A percentile compares a stretch with the other conserved stretches of the same genome.
Conservation (phyloP, 1,140 invertebrate species). For the Aphelinus certus region DNA sequence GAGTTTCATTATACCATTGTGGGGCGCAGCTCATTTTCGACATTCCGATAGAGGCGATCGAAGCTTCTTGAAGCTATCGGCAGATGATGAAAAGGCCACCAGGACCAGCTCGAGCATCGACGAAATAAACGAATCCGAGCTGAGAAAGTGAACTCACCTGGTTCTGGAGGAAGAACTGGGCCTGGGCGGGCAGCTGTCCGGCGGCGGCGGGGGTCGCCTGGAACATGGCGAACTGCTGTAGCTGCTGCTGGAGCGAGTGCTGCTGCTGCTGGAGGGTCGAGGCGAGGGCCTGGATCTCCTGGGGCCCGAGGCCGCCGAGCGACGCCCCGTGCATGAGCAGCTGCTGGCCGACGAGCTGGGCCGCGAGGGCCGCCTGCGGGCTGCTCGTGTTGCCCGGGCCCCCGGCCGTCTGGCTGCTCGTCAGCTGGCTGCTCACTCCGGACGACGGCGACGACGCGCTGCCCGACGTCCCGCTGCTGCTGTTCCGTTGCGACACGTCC, state of each 20-base stretch:
- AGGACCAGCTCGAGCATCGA: too few species aligned
- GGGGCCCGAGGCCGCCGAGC: conserved; percentile 65
- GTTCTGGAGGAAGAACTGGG: conserved; percentile 83
- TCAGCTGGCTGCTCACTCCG: conserved; percentile 67
- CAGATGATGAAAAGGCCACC: too few species aligned
- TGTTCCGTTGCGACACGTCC: conserved; percentile 67
- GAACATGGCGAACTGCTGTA: conserved; percentile 80
- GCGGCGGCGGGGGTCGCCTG: conserved; percentile 66
- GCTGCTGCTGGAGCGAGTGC: conserved; percentile 70
- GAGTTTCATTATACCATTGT: background rate
- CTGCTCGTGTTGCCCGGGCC: conserved; percentile 64
- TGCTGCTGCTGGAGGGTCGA: conserved; percentile 74
- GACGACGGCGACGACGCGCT: conserved; percentile 69
- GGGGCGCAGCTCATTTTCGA: too few species aligned
- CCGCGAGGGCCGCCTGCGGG: conserved; percentile 72
- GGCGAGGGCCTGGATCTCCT: conserved; percentile 74
- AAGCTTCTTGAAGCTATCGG: too few species aligned
- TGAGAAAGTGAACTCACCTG: conserved; percentile 68
- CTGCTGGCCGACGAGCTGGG: conserved; percentile 73
- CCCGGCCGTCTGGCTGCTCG: conserved; percentile 58
- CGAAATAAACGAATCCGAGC: background rate
- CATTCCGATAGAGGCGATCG: too few species aligned
- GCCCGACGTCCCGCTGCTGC: conserved; percentile 63
- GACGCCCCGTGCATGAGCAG: conserved; percentile 68
- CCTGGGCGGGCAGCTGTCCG: conserved; percentile 70